phyloP scores from a whole-genome alignment of 2,888 invertebrate species.

The Pseudococcus longispinus region DNA sequence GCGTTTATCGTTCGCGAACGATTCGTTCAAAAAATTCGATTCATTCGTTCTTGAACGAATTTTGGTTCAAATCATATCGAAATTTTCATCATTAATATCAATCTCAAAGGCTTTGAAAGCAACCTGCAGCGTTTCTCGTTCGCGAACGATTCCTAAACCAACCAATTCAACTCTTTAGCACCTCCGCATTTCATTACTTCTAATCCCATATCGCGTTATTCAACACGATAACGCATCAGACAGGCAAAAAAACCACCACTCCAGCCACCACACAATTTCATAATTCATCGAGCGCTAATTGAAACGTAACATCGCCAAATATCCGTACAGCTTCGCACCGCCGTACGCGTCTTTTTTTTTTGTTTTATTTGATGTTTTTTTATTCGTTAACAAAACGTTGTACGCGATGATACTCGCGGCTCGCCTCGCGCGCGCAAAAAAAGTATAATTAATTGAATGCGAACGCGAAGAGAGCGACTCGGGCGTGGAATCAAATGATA shows the following conservation, averaged over 20 bases:
- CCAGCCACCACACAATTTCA: background rate
- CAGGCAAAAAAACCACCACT: background rate
- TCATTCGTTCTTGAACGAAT: background rate
- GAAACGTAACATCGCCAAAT: constrained; percentile 30
- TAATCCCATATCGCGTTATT: background rate
- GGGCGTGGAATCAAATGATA: constrained; percentile 51
- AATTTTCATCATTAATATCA: no score
- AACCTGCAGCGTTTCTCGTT: no score
- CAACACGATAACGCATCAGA: background rate
- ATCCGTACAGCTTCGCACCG: background rate
- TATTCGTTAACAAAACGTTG: background rate
- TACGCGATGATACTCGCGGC: background rate
- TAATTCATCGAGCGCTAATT: constrained; percentile 37
- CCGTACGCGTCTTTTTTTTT: background rate
- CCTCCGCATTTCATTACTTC: background rate
- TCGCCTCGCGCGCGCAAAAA: background rate
- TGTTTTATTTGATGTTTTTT: background rate
- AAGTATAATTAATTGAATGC: constrained; percentile 37
- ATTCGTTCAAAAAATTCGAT: background rate
- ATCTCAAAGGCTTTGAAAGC: background rate
- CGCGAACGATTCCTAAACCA: background rate
- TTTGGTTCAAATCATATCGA: background rate
- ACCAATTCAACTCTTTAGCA: background rate
- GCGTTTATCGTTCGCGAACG: background rate
- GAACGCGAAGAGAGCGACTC: constrained; percentile 27